phyloP scores from a whole-genome alignment of 2,888 invertebrate species.

The Parnassius smintheus region DNA sequence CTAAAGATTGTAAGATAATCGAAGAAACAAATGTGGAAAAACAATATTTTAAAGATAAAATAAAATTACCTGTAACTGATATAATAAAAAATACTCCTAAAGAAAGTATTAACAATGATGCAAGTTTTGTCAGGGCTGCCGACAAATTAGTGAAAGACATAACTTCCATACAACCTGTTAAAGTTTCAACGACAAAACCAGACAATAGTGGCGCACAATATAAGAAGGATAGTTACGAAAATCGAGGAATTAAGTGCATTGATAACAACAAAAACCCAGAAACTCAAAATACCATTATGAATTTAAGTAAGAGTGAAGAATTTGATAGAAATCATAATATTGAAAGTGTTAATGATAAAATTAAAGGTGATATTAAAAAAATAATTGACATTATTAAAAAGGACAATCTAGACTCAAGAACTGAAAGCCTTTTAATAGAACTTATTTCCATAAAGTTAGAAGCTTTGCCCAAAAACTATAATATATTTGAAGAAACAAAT shows the following conservation, averaged over 20 bases:
- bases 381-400: conserved; percentile 15
- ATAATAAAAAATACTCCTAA: conserved; percentile 30
- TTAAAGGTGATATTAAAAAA: conserved; percentile 17
- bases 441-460: conserved; percentile 13
- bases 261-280: not conserved
- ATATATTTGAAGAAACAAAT: not conserved
- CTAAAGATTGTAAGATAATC: not conserved
- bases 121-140: conserved; percentile 40
- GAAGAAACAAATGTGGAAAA: conserved; percentile 11
- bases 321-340: not conserved
- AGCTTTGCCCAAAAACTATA: conserved; percentile 7
- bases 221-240: not conserved
- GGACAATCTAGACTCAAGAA: conserved; percentile 11
- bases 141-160: conserved; percentile 41
- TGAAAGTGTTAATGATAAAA: not conserved
- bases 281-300: conserved; percentile 1
- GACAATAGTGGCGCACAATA: not conserved
- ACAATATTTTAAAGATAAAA: conserved; percentile 39
- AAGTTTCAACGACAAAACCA: not conserved
- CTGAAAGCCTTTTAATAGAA: conserved; percentile 15
- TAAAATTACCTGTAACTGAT: conserved; percentile 29
- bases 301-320: conserved; percentile 36
- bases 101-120: conserved; percentile 33
- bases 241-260: not conserved
- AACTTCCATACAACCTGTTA: not conserved